Base-by-base conservation (phyloP, 1,140 invertebrate genomes). In the Macrosteles quadrilineatus region DNA sequence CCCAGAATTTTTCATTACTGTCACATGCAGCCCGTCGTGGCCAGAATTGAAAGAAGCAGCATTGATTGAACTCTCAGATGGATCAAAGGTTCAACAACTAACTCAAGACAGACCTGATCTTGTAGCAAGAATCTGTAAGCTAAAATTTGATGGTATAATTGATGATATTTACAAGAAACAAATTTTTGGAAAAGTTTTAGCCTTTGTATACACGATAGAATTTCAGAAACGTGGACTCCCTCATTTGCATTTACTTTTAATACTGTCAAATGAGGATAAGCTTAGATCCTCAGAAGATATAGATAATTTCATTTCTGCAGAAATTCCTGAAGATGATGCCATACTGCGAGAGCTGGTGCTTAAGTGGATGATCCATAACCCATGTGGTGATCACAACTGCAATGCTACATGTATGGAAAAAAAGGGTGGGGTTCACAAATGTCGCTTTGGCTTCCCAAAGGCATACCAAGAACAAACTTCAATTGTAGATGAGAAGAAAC, bases 381-480 rank as follows among this genome's bases (percentile, higher is more conserved):
- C 53, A 11, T 57, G 53, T 57, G 53, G 53, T 21, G 53, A 57
- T 23, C 29, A 23, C 14, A 57, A 57, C 14, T 23, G n/a, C 3
- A 57, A 25, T 57, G 53, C 53, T 25, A 1, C 11, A 25, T 57
- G 53, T 14, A 57, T 57, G 53, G 9, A 3, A 23, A 57, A 57
- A 21, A 23, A 57, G 23, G 29, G 23, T 25, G 47, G 53, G 14
- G 14, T 2, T 23, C 14, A 2, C 2, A 57, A 57, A 27, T 57
- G 53, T 57, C 53, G 53, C 3, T 57, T 57, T 27, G 53, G 29
- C 23, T 57, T 57, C 25, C 53, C 53, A 25, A 57, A 57, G 25
- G 21, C 2, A 19, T 25, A 2, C 23, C 2, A 21, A 14, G 53
- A 57, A 27, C 12, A 25, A 23, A 57, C 53, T 21, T 57, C 53